phyloP scores from a whole-genome alignment of 2,797 vertebrate genomes.

The Poeciliopsis turneri region DNA sequence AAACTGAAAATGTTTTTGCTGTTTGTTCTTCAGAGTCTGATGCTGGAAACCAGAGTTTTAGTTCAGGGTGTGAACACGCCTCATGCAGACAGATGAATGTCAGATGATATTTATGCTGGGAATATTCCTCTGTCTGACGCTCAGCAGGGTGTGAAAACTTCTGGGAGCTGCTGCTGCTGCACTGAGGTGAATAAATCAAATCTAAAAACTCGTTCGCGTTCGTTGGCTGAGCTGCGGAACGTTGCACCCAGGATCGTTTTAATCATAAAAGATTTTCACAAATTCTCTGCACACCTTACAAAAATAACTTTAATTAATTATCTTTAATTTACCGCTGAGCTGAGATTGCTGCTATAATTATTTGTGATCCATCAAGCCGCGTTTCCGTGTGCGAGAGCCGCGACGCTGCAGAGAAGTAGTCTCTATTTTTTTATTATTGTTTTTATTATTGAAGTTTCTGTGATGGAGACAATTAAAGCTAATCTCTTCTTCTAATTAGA shows the following conservation, averaged over 20 bases:
- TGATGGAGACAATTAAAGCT: slow-evolving; percentile 58
- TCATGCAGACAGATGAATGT: neutral
- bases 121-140: neutral
- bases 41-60: no score
- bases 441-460: slow-evolving; percentile 35
- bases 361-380: slow-evolving; percentile 3
- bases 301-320: neutral
- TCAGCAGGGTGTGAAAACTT: neutral
- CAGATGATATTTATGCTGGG: neutral
- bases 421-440: no score
- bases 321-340: neutral
- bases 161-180: no score
- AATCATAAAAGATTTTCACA: neutral
- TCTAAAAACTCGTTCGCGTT: fast-evolving
- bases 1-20: no score
- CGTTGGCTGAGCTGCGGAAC: neutral
- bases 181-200: neutral
- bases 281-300: neutral
- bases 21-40: no score
- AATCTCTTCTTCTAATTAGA: slow-evolving; percentile 59
- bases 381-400: slow-evolving; percentile 1
- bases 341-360: neutral
- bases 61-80: neutral
- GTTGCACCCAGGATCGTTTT: neutral
- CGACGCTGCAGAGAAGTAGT: slow-evolving; percentile 2